Conservation (phyloP, 2,888 invertebrate genomes). For the Patella pellucida region DNA sequence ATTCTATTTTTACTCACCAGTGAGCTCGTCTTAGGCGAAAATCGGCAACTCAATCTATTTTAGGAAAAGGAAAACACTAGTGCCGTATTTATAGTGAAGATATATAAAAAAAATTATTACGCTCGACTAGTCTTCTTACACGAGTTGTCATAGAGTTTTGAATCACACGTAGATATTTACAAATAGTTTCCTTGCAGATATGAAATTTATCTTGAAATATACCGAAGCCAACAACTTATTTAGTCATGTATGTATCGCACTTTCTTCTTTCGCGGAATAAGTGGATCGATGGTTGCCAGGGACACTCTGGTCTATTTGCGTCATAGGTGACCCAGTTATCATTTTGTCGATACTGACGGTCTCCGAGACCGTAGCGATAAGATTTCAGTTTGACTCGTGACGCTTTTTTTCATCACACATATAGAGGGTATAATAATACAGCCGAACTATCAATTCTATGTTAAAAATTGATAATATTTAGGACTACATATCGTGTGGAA, state of each 20-base stretch:
- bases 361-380: constrained; percentile 13
- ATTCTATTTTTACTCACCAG: constrained; percentile 61
- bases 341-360: constrained; percentile 13
- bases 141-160: neutral
- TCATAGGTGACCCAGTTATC: constrained; percentile 40
- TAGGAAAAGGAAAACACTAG: constrained; percentile 50
- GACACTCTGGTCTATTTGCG: constrained; percentile 38
- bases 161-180: no score
- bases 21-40: constrained; percentile 46
- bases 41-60: constrained; percentile 54
- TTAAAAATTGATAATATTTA: constrained; percentile 14
- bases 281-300: constrained; percentile 36
- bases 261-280: constrained; percentile 31
- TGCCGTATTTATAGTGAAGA: constrained; percentile 25
- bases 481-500: constrained; percentile 20
- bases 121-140: neutral
- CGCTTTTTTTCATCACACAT: neutral
- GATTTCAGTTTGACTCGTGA: constrained; percentile 4
- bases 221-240: neutral
- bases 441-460: neutral
- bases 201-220: constrained; percentile 2
- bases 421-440: neutral
- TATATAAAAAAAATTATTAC: neutral
- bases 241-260: neutral
- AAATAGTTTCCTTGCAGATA: no score